Conservation (phyloP, 2,113 vertebrate genomes). For the Gallinago media region DNA sequence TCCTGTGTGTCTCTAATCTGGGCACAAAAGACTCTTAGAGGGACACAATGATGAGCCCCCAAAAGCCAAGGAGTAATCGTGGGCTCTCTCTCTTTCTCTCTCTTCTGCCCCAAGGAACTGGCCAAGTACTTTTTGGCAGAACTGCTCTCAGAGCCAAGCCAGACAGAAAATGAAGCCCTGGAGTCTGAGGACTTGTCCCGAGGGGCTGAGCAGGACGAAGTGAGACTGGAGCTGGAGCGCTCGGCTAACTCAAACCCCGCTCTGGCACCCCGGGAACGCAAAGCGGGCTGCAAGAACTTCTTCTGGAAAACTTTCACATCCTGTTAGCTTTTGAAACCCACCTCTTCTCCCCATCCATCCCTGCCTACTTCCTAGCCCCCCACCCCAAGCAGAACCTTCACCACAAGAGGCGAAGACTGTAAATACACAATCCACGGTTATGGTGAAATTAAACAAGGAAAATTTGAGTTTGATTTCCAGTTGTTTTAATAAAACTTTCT, state of each 20-base stretch:
- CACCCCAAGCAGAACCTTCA: constrained; percentile 61
- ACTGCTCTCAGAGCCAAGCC: constrained; percentile 90
- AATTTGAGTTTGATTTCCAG: constrained; percentile 72
- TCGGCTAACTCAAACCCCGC: constrained; percentile 85
- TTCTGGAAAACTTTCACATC: constrained; percentile 99
- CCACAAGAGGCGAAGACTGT: constrained; percentile 78
- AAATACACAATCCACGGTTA: constrained; percentile 82
- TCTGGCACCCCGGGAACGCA: constrained; percentile 92
- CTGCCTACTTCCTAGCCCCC: constrained; percentile 9
- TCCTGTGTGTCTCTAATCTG: background rate
- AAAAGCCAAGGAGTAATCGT: background rate
- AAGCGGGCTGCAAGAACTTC: constrained; percentile 99
- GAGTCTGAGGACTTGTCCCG: constrained; percentile 86
- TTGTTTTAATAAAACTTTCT: constrained; percentile 77
- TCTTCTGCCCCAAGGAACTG: constrained; percentile 81
- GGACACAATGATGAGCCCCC: background rate
- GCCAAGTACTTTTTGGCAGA: constrained; percentile 90
- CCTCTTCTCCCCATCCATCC: constrained; percentile 2
- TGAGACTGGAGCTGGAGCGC: constrained; percentile 88
- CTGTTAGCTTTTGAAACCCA: constrained; percentile 82
- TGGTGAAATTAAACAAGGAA: constrained; percentile 73
- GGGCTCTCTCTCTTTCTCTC: background rate
- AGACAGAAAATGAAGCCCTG: constrained; percentile 92
- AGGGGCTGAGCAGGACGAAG: constrained; percentile 85
- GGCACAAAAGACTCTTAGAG: background rate